Conservation (phyloP, 1,140 invertebrate species). For the Thaumetopoea pityocampa region DNA sequence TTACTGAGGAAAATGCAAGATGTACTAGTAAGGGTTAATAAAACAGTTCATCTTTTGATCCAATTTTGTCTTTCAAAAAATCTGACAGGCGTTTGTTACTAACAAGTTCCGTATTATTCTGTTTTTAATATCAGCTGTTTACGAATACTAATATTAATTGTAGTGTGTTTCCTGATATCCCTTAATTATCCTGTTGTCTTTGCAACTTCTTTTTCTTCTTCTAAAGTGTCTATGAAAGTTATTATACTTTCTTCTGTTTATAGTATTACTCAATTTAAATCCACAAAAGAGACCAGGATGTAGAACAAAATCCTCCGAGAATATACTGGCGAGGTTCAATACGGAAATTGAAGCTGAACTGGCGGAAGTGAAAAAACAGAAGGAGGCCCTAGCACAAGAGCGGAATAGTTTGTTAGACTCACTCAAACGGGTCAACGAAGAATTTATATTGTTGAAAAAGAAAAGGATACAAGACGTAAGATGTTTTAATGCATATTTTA, state of each 20-base stretch:
- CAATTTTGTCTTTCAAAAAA: too few species aligned
- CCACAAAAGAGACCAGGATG: slow-evolving; percentile 66
- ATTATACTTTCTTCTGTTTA: slow-evolving; percentile 24
- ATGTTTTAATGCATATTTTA: slow-evolving; percentile 22
- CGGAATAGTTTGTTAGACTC: slow-evolving; percentile 78
- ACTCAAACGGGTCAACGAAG: slow-evolving; percentile 80
- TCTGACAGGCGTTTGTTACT: too few species aligned
- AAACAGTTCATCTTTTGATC: too few species aligned
- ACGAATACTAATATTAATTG: background rate
- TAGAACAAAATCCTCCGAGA: slow-evolving; percentile 66
- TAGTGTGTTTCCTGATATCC: background rate
- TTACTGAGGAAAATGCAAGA: too few species aligned
- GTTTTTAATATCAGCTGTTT: background rate
- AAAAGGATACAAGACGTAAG: slow-evolving; percentile 86
- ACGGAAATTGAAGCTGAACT: slow-evolving; percentile 61
- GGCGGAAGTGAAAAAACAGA: slow-evolving; percentile 72
- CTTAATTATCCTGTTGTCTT: background rate
- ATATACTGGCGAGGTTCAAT: slow-evolving; percentile 70
- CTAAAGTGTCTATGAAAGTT: background rate
- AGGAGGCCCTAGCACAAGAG: slow-evolving; percentile 77
- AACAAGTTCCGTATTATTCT: background rate
- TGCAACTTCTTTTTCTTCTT: background rate
- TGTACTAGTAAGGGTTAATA: too few species aligned
- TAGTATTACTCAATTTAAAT: slow-evolving; percentile 70
- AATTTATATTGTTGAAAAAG: slow-evolving; percentile 83